Percentiles rank a stretch among this genome's conserved stretches.
Evolutionary conservation across 2,113 vertebrate species (phyloP).

Genomic region (Otocyon megalotis): DNA sequence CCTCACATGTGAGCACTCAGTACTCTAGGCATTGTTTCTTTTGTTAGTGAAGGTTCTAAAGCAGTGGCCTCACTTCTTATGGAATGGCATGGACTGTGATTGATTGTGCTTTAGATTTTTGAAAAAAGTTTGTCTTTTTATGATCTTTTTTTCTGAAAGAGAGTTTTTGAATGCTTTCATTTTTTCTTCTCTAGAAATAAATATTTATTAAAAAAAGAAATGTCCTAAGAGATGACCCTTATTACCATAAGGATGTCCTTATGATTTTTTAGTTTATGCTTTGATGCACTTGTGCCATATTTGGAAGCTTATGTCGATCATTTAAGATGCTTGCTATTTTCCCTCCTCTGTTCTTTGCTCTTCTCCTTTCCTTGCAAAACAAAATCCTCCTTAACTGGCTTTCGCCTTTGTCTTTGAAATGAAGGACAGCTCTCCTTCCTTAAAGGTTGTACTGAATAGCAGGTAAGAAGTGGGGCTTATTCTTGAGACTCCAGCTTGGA

Average conservation of each 20-base stretch:
- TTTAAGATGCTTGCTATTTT: neutral
- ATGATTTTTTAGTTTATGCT: slow-evolving; percentile 28
- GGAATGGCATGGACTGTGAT: neutral
- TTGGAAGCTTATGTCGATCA: neutral
- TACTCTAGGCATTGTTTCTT: slow-evolving; percentile 58
- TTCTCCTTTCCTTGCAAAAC: neutral
- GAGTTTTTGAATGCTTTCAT: slow-evolving; percentile 36
- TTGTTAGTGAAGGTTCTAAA: slow-evolving; percentile 22
- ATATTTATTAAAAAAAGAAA: slow-evolving; percentile 42
- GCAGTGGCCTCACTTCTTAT: neutral
- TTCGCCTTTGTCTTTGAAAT: slow-evolving; percentile 45
- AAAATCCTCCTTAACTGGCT: neutral
- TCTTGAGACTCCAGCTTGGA: neutral
- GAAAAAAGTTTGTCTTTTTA: slow-evolving; percentile 15
- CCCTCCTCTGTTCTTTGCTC: neutral
- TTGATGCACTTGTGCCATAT: neutral
- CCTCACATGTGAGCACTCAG: slow-evolving; percentile 22
- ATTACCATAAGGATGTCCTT: slow-evolving; percentile 30
- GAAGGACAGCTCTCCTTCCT: neutral
- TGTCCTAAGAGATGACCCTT: neutral
- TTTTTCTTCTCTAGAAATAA: slow-evolving; percentile 42
- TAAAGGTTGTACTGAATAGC: neutral
- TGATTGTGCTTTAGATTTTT: slow-evolving; percentile 23
- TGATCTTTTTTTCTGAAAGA: slow-evolving; percentile 28
- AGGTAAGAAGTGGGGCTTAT: neutral